These are phyloP conservation scores for Centruroides sculpturatus DNA, from an alignment of 1,140 invertebrate genomes.

Conservation along the genomic window DNA sequence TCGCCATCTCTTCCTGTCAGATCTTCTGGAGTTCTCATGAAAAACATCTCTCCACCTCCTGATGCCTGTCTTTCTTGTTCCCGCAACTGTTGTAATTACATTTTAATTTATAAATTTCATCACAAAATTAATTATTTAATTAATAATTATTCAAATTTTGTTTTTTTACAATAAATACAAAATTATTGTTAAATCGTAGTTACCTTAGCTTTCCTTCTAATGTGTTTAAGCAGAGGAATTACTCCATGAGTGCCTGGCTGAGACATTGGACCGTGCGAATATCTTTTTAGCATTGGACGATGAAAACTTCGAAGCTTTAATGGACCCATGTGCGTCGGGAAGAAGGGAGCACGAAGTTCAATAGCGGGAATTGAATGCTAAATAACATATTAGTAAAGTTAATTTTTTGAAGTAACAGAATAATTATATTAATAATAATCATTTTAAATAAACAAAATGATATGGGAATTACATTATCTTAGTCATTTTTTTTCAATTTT, in stretches of 20 bases:
- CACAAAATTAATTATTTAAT: too few relatives aligned
- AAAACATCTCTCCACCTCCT: conserved; percentile 96
- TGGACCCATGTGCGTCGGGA: conserved; percentile 78
- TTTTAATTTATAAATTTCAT: too few relatives aligned
- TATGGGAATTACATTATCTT: too few relatives aligned
- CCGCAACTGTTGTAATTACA: conserved; percentile 46
- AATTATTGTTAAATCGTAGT: not conserved
- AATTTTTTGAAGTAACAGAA: conserved; percentile 2
- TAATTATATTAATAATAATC: too few relatives aligned
- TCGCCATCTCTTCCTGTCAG: conserved; percentile 90
- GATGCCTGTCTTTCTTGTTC: conserved; percentile 84
- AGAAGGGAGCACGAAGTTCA: conserved; percentile 82
- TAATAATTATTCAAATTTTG: too few relatives aligned
- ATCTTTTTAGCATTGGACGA: conserved; percentile 73
- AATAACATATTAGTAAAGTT: conserved; percentile 38
- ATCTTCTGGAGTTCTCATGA: conserved; percentile 94
- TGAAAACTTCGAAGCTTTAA: conserved; percentile 85
- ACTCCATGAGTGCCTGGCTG: conserved; percentile 54
- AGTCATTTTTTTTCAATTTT: too few relatives aligned
- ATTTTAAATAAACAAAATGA: too few relatives aligned
- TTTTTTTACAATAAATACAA: not conserved
- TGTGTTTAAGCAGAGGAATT: conserved; percentile 71
- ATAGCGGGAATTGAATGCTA: conserved; percentile 97
- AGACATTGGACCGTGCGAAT: conserved; percentile 62
- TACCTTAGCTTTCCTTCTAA: conserved; percentile 71